Conservation (phyloP, 1,140 invertebrate species). For the Coptotermes formosanus region DNA sequence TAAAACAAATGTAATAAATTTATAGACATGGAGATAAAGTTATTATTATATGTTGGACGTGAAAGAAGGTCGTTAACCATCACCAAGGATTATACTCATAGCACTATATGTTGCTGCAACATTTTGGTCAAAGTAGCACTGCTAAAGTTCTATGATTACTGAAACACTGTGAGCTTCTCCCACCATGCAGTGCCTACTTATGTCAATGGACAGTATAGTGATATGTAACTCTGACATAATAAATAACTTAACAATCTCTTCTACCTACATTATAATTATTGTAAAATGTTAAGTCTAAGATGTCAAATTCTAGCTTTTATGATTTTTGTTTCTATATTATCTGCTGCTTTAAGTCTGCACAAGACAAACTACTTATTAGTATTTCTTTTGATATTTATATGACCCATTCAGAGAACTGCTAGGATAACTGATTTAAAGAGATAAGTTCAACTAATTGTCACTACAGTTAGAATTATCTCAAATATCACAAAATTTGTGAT, state of each 20-base stretch:
- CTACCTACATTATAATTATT: conserved; percentile 5
- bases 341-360: neutral
- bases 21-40: neutral
- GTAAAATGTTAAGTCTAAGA: neutral
- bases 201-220: neutral
- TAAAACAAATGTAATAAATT: conserved; percentile 3
- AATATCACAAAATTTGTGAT: neutral
- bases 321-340: neutral
- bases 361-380: conserved; percentile 1
- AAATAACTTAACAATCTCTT: conserved; percentile 12
- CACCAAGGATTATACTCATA: neutral
- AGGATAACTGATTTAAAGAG: neutral
- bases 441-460: neutral
- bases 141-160: neutral
- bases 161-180: neutral
- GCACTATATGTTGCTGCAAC: neutral
- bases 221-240: conserved; percentile 14
- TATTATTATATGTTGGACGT: neutral
- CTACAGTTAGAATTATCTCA: neutral
- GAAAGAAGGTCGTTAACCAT: neutral
- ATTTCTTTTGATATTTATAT: neutral
- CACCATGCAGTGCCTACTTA: neutral
- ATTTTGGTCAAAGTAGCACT: conserved; percentile 6
- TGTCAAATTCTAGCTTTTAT: neutral
- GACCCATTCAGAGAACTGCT: neutral